These are phyloP conservation scores for Anguilla megastoma DNA, from an alignment of 2,797 vertebrate genomes.

Conservation along the genomic window DNA sequence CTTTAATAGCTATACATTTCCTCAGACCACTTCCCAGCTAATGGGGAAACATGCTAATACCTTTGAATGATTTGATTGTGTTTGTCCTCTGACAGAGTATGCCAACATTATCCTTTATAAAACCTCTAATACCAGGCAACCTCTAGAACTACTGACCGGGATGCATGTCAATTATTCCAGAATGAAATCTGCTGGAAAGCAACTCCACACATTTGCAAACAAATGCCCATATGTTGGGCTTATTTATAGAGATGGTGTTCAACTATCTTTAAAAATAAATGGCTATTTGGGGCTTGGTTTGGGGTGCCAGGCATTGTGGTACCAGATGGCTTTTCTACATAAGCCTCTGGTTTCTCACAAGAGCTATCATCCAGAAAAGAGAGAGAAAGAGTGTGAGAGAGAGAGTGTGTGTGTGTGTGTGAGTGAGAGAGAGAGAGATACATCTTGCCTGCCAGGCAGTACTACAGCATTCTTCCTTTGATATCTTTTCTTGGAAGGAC, in stretches of 20 bases:
- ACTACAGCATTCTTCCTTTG: not conserved
- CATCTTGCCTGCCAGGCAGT: constrained; percentile 10
- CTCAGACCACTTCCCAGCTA: not conserved
- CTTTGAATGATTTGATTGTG: not conserved
- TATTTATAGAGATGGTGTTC: constrained; percentile 55
- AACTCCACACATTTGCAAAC: constrained; percentile 2
- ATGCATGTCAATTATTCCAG: constrained; percentile 5
- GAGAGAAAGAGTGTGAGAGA: constrained; percentile 16
- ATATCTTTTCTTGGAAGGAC: not conserved
- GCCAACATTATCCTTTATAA: not conserved
- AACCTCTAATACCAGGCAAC: not conserved
- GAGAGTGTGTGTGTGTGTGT: not conserved
- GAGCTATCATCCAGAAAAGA: constrained; percentile 35
- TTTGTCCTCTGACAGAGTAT: not conserved
- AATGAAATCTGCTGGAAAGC: constrained; percentile 22
- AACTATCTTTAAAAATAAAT: constrained; percentile 46
- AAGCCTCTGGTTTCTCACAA: constrained; percentile 56
- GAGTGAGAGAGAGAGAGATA: not conserved
- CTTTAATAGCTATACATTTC: not conserved
- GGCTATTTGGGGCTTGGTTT: constrained; percentile 42
- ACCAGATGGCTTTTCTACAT: constrained; percentile 65
- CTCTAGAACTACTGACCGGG: not conserved
- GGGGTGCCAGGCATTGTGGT: constrained; percentile 53
- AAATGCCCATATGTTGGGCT: constrained; percentile 59
- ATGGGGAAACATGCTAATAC: not conserved